Base-by-base conservation (phyloP, 2,888 invertebrate species). In the Chrysolina oricalcia region DNA sequence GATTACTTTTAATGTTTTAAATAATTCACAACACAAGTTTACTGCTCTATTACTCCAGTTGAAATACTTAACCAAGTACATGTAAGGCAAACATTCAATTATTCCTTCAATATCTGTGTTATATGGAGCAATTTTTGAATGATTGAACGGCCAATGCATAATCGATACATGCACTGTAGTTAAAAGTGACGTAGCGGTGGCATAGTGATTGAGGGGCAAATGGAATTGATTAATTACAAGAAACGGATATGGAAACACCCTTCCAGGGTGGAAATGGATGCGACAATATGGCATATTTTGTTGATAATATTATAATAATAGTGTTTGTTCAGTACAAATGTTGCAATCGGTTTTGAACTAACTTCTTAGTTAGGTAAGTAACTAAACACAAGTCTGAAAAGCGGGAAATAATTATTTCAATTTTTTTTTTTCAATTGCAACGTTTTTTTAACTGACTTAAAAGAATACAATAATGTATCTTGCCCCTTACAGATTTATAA, bases 91-190 rank as follows among this genome's bases (percentile, higher is more conserved):
- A 53, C 53, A 53, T 53, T 19, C 53, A 53, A 53, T 53, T 21
- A 53, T 53, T 19, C 10, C 21, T 53, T 21, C 13, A 53, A 19
- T 53, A 21, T 17, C 2, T 9, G 13, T 13, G 10, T n/a, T n/a
- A 9, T 13, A 19, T 53, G 21, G 13, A 11, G 53, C 10, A 11
- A 48, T 48, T 48, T 48, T 74, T 70, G n/a, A 73, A 72, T 23
- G 27, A 43, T 48, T 48, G 17, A 48, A n/a, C 8, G 9, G 17
- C 6, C 48, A 48, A 8, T 17, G 9, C 10, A 27, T 41, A 48
- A 43, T 59, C 41, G 21, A 66, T 23, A 35, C 11, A 63, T 40
- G 48, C 35, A 35, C 35, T 35, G 35, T 35, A 27, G 27, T 35
- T 35, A 8, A 6, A 35, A 35, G 35, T 35, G 35, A 35, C 8